Evolutionary conservation across 2,888 invertebrate species (phyloP).

Genomic region (Clanis bilineata): DNA sequence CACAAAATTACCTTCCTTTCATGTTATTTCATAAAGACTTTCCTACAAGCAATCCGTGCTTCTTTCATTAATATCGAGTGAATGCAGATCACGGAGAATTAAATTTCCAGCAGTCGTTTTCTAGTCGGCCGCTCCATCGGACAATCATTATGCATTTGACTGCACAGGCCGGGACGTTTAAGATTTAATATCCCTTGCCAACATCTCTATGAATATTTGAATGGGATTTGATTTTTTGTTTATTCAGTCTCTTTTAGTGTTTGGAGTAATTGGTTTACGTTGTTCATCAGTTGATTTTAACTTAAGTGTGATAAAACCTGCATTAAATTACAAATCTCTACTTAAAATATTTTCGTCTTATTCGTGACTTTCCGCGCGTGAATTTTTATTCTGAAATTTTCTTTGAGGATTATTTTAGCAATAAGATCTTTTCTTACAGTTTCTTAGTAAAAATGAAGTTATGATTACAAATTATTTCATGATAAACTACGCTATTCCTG

Average conservation of each 20-base stretch:
- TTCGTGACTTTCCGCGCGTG: no score
- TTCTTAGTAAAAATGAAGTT: no score
- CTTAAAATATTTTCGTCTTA: no score
- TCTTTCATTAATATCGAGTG: conserved; percentile 3
- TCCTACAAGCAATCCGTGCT: background rate
- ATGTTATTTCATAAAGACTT: conserved; percentile 1
- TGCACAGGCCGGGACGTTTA: conserved; percentile 39
- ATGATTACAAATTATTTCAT: no score
- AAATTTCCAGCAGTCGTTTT: conserved; percentile 10
- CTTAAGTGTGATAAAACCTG: background rate
- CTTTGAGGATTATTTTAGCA: no score
- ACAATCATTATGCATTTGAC: conserved; percentile 57
- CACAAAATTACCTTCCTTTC: background rate
- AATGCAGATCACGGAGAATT: conserved; percentile 7
- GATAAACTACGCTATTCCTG: no score
- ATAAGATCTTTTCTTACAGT: no score
- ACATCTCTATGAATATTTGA: conserved; percentile 35
- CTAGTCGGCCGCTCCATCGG: conserved; percentile 24
- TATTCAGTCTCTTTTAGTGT: background rate
- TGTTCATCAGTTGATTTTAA: background rate
- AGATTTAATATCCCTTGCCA: conserved; percentile 30
- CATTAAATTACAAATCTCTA: background rate
- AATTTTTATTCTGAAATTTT: no score
- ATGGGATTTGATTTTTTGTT: conserved; percentile 18
- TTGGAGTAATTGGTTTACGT: background rate